phyloP scores from a whole-genome alignment of 2,113 vertebrate genomes.

The Pitta sordida region DNA sequence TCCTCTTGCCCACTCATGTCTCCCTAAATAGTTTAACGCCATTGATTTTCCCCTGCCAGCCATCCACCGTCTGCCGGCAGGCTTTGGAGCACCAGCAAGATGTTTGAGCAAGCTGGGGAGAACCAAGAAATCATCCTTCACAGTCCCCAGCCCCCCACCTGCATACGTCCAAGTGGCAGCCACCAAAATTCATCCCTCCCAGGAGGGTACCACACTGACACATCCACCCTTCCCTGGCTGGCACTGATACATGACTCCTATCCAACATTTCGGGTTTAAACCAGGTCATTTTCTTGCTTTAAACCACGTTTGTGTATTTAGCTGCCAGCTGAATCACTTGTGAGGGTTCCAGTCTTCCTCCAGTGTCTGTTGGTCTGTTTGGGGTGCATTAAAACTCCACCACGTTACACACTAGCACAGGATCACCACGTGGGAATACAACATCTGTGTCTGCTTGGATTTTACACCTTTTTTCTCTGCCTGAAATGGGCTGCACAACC shows the following conservation, averaged over 20 bases:
- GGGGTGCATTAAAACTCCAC: background rate
- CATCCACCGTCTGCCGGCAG: background rate
- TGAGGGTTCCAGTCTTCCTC: background rate
- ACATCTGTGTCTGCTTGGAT: fast-evolving
- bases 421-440: background rate
- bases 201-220: background rate
- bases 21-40: background rate
- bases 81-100: background rate
- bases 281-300: background rate
- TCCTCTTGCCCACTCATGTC: background rate
- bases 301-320: background rate
- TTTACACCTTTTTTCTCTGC: background rate
- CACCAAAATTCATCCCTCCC: background rate
- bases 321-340: background rate
- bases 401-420: fast-evolving
- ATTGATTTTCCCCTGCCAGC: background rate
- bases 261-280: background rate
- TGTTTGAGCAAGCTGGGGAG: background rate
- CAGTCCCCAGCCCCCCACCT: fast-evolving
- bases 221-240: background rate
- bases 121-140: background rate
- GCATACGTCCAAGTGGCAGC: background rate
- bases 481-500: background rate
- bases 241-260: background rate
- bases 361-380: background rate